Evolutionary conservation across 1,140 invertebrate genomes (phyloP).

Genomic region (Tetramorium alpestre): DNA sequence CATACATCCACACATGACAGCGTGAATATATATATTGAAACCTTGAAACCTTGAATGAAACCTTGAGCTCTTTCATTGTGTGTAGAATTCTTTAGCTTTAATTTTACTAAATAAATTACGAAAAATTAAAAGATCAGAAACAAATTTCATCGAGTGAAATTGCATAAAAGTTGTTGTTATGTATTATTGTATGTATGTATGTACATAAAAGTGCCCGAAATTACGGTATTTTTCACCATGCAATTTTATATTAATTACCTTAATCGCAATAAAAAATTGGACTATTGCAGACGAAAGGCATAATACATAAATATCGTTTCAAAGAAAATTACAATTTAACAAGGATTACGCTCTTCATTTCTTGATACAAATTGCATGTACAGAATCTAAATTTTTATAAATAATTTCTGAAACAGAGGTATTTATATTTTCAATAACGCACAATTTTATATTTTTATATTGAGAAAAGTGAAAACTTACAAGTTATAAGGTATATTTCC

Average conservation of each 20-base stretch:
- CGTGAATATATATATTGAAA: not conserved
- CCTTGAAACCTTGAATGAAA: too few relatives aligned
- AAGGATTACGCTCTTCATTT: not conserved
- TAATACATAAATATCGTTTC: not conserved
- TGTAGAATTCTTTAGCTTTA: not conserved
- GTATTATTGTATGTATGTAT: not conserved
- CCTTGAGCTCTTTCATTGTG: not conserved
- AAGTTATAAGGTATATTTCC: not conserved
- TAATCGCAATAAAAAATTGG: not conserved
- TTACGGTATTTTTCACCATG: not conserved
- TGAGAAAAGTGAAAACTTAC: not conserved
- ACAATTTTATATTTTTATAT: not conserved
- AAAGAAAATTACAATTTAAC: not conserved
- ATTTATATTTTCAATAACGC: not conserved
- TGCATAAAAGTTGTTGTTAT: not conserved
- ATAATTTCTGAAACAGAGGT: not conserved
- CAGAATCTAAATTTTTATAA: constrained; percentile 5
- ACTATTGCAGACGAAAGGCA: not conserved
- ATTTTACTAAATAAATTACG: not conserved
- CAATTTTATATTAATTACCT: not conserved
- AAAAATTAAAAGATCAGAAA: not conserved
- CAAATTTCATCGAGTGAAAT: not conserved
- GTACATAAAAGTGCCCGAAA: not conserved
- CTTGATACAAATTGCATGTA: not conserved
- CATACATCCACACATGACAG: not conserved